phyloP scores from a whole-genome alignment of 1,140 invertebrate genomes.

The Pararge aegeria region DNA sequence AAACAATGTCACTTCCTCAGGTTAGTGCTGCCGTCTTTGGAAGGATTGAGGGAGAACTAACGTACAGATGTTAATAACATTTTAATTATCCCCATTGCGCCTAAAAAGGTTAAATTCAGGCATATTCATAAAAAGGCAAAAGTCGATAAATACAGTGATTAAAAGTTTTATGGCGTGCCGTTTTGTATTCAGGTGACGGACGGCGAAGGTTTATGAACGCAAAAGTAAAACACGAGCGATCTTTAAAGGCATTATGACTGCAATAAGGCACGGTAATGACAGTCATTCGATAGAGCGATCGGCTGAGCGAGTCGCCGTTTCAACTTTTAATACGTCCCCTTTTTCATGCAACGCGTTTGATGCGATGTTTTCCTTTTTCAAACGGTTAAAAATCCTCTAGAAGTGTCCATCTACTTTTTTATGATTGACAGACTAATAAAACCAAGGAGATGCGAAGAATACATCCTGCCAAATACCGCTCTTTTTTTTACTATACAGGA shows the following conservation, averaged over 20 bases:
- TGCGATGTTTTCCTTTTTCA: not conserved
- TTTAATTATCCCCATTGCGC: too few relatives aligned
- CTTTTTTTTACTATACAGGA: too few relatives aligned
- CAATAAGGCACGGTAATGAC: slow-evolving; percentile 30
- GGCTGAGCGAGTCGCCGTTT: slow-evolving; percentile 26
- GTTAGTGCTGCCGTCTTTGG: too few relatives aligned
- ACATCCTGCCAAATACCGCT: too few relatives aligned
- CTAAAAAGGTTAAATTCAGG: too few relatives aligned
- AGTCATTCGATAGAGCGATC: slow-evolving; percentile 30
- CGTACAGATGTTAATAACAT: too few relatives aligned
- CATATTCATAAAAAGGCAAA: too few relatives aligned
- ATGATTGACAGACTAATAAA: not conserved
- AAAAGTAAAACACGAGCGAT: slow-evolving; percentile 19
- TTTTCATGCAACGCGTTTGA: slow-evolving; percentile 1
- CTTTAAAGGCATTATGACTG: slow-evolving; percentile 23
- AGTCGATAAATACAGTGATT: not conserved
- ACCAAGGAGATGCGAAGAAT: too few relatives aligned
- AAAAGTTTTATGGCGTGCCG: not conserved
- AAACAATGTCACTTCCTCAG: too few relatives aligned
- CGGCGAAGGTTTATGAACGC: not conserved
- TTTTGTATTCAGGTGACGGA: not conserved
- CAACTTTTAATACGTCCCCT: slow-evolving; percentile 26
- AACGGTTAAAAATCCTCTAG: not conserved
- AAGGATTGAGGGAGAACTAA: too few relatives aligned
- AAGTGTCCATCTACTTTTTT: too few relatives aligned